phyloP scores from a whole-genome alignment of 1,140 invertebrate genomes.

The Hycleus phaleratus region DNA sequence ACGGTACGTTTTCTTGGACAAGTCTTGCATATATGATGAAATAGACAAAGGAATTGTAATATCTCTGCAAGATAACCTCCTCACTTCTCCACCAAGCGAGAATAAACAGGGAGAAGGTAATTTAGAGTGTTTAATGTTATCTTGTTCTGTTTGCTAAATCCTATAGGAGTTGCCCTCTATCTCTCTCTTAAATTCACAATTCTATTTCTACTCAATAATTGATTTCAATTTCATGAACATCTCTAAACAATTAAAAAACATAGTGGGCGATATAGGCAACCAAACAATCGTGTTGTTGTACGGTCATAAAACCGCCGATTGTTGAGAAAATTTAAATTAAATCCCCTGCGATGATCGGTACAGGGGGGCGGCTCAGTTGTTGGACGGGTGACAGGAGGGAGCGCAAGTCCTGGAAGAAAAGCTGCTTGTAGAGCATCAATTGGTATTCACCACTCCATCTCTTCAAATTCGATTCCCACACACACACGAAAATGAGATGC shows the following conservation, averaged over 20 bases:
- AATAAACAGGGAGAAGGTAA: conserved; percentile 32
- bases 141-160: too few relatives aligned
- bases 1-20: conserved; percentile 20
- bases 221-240: too few relatives aligned
- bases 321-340: conserved; percentile 9
- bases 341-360: background rate
- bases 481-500: conserved; percentile 41
- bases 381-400: background rate
- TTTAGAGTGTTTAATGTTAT: conserved; percentile 24
- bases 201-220: too few relatives aligned
- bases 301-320: background rate
- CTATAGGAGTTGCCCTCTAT: too few relatives aligned
- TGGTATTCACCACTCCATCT: conserved; percentile 40
- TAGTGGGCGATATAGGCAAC: too few relatives aligned
- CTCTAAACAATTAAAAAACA: too few relatives aligned
- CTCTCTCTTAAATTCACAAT: too few relatives aligned
- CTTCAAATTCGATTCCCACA: conserved; percentile 41
- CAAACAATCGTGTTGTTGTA: background rate
- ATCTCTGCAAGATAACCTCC: conserved; percentile 34
- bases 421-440: conserved; percentile 36
- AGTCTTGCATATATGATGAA: conserved; percentile 40
- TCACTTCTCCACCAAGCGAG: conserved; percentile 13
- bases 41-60: conserved; percentile 41
- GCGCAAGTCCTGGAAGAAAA: conserved; percentile 24
- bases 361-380: background rate